These are phyloP conservation scores for Paramisgurnus dabryanus DNA, from an alignment of 2,113 vertebrate species.

Conservation along the genomic window DNA sequence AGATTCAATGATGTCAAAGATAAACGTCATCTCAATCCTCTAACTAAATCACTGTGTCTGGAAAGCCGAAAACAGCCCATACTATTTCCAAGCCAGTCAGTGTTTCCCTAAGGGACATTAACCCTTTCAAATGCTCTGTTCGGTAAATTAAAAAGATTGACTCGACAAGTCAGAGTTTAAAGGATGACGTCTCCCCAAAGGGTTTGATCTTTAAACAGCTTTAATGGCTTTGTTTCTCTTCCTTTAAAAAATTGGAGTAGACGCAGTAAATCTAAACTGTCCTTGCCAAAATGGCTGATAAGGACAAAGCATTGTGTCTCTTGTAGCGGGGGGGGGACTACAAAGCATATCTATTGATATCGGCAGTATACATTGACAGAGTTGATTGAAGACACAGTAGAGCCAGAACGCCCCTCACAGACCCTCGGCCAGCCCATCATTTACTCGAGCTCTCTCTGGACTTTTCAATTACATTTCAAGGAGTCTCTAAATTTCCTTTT, in stretches of 20 bases:
- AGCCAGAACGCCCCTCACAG: not conserved
- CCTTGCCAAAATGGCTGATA: conserved; percentile 43
- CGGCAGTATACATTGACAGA: conserved; percentile 26
- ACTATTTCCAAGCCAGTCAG: conserved; percentile 20
- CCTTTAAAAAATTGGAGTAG: conserved; percentile 43
- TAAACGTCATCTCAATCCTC: not conserved
- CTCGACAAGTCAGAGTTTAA: conserved; percentile 12
- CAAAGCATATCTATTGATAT: conserved; percentile 14
- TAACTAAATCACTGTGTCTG: conserved; percentile 18
- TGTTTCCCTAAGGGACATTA: conserved; percentile 13
- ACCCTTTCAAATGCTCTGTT: conserved; percentile 28
- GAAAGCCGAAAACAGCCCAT: conserved; percentile 20
- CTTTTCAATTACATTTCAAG: not conserved
- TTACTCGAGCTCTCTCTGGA: not conserved
- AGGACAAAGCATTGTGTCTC: conserved; percentile 37
- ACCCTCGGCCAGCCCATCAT: not conserved
- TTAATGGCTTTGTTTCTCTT: conserved; percentile 34
- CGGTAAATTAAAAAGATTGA: conserved; percentile 39
- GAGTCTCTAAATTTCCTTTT: not conserved
- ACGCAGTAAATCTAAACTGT: conserved; percentile 50
- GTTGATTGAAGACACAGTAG: conserved; percentile 9
- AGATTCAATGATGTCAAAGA: conserved; percentile 3
- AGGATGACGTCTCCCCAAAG: conserved; percentile 33
- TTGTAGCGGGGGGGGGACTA: not conserved
- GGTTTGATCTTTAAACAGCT: conserved; percentile 28